A percentile compares a stretch with the other conserved stretches of the same genome.
Conservation (phyloP, 2,113 vertebrate genomes). For the Syngnathus typhle region DNA sequence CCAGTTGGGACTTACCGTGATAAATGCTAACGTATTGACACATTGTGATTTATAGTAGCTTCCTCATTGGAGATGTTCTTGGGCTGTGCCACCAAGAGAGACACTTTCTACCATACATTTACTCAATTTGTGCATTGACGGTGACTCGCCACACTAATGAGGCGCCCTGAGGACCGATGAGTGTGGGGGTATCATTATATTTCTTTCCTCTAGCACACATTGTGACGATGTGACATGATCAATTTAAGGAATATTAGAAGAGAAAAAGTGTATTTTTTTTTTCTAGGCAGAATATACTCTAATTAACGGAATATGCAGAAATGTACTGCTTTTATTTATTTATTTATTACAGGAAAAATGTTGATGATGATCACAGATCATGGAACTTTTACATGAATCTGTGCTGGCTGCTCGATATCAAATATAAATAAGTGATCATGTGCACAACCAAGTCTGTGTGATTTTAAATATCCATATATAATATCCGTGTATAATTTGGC, state of each 20-base stretch:
- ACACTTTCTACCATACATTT: conserved; percentile 52
- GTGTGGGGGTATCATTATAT: conserved; percentile 18
- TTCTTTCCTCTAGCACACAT: conserved; percentile 5
- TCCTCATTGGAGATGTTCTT: conserved; percentile 25
- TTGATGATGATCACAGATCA: too few relatives aligned
- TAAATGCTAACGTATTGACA: conserved; percentile 26
- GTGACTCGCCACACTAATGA: conserved; percentile 58
- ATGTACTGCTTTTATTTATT: neutral
- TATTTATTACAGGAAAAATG: too few relatives aligned
- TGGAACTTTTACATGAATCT: too few relatives aligned
- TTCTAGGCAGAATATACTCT: neutral
- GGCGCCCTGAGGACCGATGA: conserved; percentile 38
- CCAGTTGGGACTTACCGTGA: conserved; percentile 22
- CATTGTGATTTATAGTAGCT: conserved; percentile 42
- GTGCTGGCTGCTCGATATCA: too few relatives aligned
- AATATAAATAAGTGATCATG: too few relatives aligned
- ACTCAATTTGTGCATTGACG: conserved; percentile 25
- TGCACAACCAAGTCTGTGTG: too few relatives aligned
- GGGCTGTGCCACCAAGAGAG: conserved; percentile 26
- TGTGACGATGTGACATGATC: neutral
- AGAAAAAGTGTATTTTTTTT: neutral
- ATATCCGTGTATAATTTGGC: too few relatives aligned
- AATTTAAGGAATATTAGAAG: neutral
- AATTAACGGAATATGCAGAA: neutral
- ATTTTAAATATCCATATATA: too few relatives aligned